Evolutionary conservation across 2,113 vertebrate species (phyloP), one percentile per base, ranked within the genome.

Genomic region (Corvus cornix): DNA sequence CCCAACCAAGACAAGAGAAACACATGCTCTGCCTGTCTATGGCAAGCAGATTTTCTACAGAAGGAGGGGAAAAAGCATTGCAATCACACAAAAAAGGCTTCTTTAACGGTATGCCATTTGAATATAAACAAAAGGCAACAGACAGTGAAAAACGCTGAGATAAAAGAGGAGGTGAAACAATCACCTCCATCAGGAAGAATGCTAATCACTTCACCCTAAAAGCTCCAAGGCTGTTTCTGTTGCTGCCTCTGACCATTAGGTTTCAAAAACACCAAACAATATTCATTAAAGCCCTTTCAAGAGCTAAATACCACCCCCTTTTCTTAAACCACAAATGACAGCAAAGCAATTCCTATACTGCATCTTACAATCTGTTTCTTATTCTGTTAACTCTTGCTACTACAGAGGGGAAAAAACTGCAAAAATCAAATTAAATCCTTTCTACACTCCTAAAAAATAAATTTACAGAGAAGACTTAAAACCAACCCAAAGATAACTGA

Each of bases 271-370:
- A 98, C 96, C 89, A 92, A 86, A 96, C 94, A 97, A 97, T 93
- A 97, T 97, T 98, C 98, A 98, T 97, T 98, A 97, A 97, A 97
- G 95, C 92, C 94, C 95, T 98, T 98, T 97, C 94, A 96, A 94
- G 98, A 95, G 95, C 96, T 97, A 95, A 97, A 97, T 93, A 96
- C 97, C 97, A 97, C 84, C 97, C 96, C 94, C 96, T 97, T 95
- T 94, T 76, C 94, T 94, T 95, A 97, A 97, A 95, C 96, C 97
- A 96, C 98, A 97, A 98, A 97, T 95, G 97, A 97, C 94, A 93
- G 95, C 93, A 93, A 98, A 96, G 35, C 82, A 95, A 97, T 97
- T 97, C 97, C 58, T 22, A 59, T 23, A 92, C 84, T 87, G 93
- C 94, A 94, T 96, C 89, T 96, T 84, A 82, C 39, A 93, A 84